phyloP scores from a whole-genome alignment of 2,113 vertebrate species.

The Ameiurus melas region DNA sequence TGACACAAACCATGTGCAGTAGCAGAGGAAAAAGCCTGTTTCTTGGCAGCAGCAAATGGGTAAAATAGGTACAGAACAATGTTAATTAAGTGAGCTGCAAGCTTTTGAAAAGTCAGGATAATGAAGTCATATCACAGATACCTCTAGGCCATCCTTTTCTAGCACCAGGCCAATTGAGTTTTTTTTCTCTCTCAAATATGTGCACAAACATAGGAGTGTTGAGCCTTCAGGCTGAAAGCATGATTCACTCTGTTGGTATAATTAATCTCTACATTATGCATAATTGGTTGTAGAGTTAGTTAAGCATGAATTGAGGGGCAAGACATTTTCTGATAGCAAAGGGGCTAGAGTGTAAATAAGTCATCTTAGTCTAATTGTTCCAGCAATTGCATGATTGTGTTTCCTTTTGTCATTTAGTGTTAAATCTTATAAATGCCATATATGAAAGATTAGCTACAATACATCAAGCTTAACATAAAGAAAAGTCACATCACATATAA shows the following conservation, averaged over 20 bases:
- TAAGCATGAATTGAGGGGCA: slow-evolving; percentile 42
- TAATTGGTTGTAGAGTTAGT: slow-evolving; percentile 41
- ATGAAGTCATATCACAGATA: slow-evolving; percentile 17
- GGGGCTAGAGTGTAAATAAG: slow-evolving; percentile 23
- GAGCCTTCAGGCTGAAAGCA: slow-evolving; percentile 43
- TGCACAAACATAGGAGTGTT: neutral
- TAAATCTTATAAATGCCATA: neutral
- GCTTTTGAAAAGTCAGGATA: slow-evolving; percentile 1
- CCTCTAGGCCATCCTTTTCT: slow-evolving; percentile 5
- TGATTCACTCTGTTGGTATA: slow-evolving; percentile 44
- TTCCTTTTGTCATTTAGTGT: slow-evolving; percentile 16
- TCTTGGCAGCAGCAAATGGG: neutral
- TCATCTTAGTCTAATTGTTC: slow-evolving; percentile 40
- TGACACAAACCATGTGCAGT: neutral
- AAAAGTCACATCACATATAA: neutral
- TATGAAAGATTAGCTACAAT: neutral
- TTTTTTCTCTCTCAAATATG: neutral
- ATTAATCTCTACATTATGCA: slow-evolving; percentile 44
- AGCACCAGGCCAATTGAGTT: neutral
- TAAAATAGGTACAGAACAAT: neutral
- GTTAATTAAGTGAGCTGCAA: neutral
- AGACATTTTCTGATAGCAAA: slow-evolving; percentile 39
- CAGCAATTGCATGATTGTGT: slow-evolving; percentile 22
- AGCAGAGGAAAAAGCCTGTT: neutral
- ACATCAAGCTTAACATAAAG: slow-evolving; percentile 2